Evolutionary conservation across 2,113 vertebrate genomes (phyloP).

Genomic region (Mus spicilegus): DNA sequence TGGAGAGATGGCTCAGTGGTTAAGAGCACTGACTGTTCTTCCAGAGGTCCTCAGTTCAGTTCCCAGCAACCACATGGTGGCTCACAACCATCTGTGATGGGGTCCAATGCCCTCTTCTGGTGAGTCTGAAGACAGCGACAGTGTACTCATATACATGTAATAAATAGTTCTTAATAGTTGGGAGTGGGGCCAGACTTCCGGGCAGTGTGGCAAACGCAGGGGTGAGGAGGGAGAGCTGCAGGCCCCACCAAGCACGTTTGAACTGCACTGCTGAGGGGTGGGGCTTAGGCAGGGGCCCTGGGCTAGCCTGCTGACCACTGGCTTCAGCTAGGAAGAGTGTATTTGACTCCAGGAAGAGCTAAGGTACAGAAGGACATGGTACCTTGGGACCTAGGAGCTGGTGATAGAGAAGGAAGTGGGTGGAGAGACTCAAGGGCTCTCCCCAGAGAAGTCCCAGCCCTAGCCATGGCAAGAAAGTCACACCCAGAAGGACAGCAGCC

Average conservation of each 20-base stretch:
- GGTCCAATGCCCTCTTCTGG: no score
- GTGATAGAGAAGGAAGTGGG: not conserved
- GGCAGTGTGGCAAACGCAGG: not conserved
- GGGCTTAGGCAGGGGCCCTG: not conserved
- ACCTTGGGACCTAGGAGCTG: not conserved
- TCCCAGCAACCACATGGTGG: no score
- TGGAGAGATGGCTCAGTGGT: no score
- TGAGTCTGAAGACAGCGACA: no score
- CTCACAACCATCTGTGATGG: no score
- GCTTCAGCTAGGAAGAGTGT: not conserved
- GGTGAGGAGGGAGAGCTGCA: no score
- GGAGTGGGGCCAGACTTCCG: not conserved
- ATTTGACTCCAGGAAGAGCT: not conserved
- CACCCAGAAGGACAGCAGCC: not conserved
- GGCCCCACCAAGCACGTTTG: not conserved
- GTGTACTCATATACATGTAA: no score
- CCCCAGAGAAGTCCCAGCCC: not conserved
- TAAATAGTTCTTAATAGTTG: no score
- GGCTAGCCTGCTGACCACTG: not conserved
- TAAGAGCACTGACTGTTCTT: no score
- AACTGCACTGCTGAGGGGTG: accelerated
- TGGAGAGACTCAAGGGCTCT: not conserved
- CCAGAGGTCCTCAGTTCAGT: no score
- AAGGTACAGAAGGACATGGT: not conserved
- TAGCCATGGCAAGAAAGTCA: not conserved